Base-by-base conservation (phyloP, 2,888 invertebrate genomes). In the Glyphotaelius pellucidus region DNA sequence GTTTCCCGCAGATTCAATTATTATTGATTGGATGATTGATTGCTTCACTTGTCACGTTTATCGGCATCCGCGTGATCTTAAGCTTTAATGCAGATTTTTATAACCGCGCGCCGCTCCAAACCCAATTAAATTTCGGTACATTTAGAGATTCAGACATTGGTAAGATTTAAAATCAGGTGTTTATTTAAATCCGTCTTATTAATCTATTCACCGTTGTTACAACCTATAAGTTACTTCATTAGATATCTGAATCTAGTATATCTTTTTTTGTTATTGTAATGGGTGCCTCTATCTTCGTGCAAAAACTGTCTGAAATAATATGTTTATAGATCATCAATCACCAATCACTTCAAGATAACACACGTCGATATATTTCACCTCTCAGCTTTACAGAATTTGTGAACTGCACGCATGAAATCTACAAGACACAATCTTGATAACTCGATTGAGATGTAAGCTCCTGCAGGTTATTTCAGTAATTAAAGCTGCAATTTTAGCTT, bases 21-120 rank as follows among this genome's bases (percentile, higher is more conserved):
- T 67, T 67, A 47, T 86, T 42, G 42, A 86, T 86, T 47, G 42
- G 42, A 42, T 86, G 86, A 86, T 86, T 42, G 86, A 42, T 86
- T 35, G 47, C 11, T 42, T 86, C 35, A 86, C 67, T 67, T 67
- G 25, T 83, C 83, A 14, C 35, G 83, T 83, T 25, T 32, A 83
- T 32, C 31, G 1, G 32, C 83, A 83, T 31, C 83, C 11, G 32
- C 83, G 32, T 83, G 83, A 83, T 19, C 83, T 31, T 31, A 67
- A 67, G 25, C 67, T 25, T 67, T 67, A 25, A 67, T 67, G 67
- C 67, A 67, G 67, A 67, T n/a, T 67, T 67, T 67, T 67, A 67
- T 9, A 67, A 25, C 67, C 25, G n/a, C n/a, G n/a, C n/a, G n/a
- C 67, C 67, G 5, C n/a, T 67, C 25, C 67, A n/a, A 67, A 25